phyloP scores from a whole-genome alignment of 2,888 invertebrate genomes.

The Drosophila yooni region DNA sequence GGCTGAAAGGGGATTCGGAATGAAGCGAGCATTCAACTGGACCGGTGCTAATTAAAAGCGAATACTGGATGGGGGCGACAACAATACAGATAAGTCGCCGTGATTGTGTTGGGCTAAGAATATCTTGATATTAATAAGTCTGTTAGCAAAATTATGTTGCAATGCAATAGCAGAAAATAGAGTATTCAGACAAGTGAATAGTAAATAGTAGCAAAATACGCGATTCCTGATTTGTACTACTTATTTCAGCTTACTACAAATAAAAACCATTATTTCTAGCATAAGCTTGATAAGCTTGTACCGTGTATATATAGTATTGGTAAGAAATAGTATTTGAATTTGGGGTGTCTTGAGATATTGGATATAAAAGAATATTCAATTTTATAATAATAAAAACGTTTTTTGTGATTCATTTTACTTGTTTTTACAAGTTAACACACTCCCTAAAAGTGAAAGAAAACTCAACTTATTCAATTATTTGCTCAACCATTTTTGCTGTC shows the following conservation, averaged over 20 bases:
- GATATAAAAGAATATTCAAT: neutral
- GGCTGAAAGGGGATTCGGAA: slow-evolving; percentile 4
- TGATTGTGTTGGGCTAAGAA: slow-evolving; percentile 1
- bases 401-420: neutral
- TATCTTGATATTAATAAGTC: slow-evolving; percentile 1
- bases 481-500: slow-evolving; percentile 5
- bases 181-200: neutral
- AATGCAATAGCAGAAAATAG: neutral
- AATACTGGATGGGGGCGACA: neutral
- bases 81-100: slow-evolving; percentile 4
- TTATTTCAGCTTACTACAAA: neutral
- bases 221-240: neutral
- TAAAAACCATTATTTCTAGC: neutral
- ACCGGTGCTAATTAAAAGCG: neutral
- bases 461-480: slow-evolving; percentile 14
- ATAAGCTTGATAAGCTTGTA: neutral
- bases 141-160: neutral
- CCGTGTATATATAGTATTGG: neutral
- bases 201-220: neutral
- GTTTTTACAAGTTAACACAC: neutral
- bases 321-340: neutral
- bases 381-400: neutral
- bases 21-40: slow-evolving; percentile 17
- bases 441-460: neutral
- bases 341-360: neutral